Evolutionary conservation across 2,797 vertebrate genomes (phyloP).

Genomic region (Adrianichthys oophorus): DNA sequence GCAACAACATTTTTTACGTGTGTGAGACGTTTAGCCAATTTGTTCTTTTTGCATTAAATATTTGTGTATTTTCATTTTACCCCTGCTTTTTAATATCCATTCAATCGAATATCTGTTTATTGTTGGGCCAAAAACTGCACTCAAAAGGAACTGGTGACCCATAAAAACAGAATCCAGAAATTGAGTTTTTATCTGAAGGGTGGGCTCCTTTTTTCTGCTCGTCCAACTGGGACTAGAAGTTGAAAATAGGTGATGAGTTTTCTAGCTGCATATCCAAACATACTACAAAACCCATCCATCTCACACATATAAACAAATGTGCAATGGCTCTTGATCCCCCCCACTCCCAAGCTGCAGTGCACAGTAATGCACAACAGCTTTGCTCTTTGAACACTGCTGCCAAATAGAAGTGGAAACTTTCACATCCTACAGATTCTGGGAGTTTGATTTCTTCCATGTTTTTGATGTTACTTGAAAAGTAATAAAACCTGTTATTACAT

Average conservation of each 20-base stretch:
- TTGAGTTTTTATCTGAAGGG: conserved; percentile 32
- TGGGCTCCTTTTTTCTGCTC: too few relatives aligned
- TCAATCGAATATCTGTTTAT: conserved; percentile 43
- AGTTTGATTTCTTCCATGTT: too few relatives aligned
- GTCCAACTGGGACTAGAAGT: conserved; percentile 12
- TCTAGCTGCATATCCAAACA: not conserved
- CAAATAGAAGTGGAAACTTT: not conserved
- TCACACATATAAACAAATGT: too few relatives aligned
- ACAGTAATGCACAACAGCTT: not conserved
- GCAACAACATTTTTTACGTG: not conserved
- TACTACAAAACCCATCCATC: not conserved
- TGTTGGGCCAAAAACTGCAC: conserved; percentile 48
- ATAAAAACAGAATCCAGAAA: conserved; percentile 47
- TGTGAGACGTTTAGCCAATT: conserved; percentile 40
- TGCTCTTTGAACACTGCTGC: not conserved
- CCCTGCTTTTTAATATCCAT: conserved; percentile 45
- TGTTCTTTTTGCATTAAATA: conserved; percentile 65
- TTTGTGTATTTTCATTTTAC: conserved; percentile 60
- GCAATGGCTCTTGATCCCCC: too few relatives aligned
- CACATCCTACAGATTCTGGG: not conserved
- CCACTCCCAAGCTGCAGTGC: too few relatives aligned
- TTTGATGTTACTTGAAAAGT: too few relatives aligned
- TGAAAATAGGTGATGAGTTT: conserved; percentile 21
- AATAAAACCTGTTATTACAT: too few relatives aligned
- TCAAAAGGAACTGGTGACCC: conserved; percentile 54